Evolutionary conservation across 2,113 vertebrate genomes (phyloP).

Genomic region (Engraulis encrasicolus): DNA sequence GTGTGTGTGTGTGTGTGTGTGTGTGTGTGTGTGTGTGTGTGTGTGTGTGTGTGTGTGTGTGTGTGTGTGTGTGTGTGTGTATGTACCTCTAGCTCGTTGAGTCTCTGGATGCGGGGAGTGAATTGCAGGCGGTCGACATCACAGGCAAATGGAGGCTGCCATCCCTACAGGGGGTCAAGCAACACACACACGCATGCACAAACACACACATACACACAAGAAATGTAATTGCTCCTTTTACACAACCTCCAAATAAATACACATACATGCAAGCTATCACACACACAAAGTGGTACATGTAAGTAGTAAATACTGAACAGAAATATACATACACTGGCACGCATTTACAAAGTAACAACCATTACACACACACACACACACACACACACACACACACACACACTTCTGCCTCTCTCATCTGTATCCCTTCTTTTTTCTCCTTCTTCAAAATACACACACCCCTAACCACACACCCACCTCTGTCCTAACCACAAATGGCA

Average conservation of each 20-base stretch:
- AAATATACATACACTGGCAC: too few relatives aligned
- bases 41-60: not conserved
- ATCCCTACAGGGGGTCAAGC: slow-evolving; percentile 77
- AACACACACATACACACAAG: not conserved
- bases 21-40: not conserved
- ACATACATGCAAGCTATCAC: not conserved
- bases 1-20: not conserved
- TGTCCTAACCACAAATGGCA: too few relatives aligned
- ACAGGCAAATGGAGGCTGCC: slow-evolving; percentile 97
- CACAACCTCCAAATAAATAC: too few relatives aligned
- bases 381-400: not conserved
- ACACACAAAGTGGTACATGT: too few relatives aligned
- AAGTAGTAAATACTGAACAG: too few relatives aligned
- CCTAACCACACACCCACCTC: not conserved
- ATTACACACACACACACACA: not conserved
- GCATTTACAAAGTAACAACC: too few relatives aligned
- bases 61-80: not conserved
- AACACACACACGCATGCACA: not conserved
- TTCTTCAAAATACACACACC: not conserved
- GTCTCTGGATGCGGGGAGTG: slow-evolving; percentile 94
- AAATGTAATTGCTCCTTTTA: too few relatives aligned
- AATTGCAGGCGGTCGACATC: slow-evolving; percentile 98
- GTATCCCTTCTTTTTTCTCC: too few relatives aligned
- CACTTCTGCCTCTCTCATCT: not conserved
- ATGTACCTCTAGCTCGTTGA: slow-evolving; percentile 97